phyloP scores from a whole-genome alignment of 92 coral and sea anemone species.

The Meandrina meandrites region DNA sequence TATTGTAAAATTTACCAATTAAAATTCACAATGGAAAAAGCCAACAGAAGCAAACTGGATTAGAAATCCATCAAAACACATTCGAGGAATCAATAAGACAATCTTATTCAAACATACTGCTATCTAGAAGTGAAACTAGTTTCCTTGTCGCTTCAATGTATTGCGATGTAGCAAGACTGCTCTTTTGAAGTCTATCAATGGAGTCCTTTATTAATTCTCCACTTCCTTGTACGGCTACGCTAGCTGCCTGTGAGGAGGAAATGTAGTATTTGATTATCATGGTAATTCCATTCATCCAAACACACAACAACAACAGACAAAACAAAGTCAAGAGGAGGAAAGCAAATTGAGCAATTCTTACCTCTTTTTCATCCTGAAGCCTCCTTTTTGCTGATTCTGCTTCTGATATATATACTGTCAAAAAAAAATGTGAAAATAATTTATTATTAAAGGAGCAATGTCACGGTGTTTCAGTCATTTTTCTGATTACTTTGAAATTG shows the following conservation, averaged over 20 bases:
- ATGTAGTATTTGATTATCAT: not conserved
- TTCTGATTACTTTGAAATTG: no score
- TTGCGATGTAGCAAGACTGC: conserved; percentile 36
- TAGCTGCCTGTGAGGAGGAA: not conserved
- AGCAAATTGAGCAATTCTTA: not conserved
- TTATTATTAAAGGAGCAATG: no score
- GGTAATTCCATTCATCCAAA: not conserved
- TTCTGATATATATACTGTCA: conserved; percentile 48
- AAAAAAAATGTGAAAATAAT: not conserved
- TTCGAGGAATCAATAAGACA: not conserved
- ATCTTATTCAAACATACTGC: conserved; percentile 11
- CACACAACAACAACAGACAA: not conserved
- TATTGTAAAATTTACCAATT: no score
- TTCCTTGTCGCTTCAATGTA: conserved; percentile 37
- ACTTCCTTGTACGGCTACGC: conserved; percentile 15
- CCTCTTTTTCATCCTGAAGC: conserved; percentile 46
- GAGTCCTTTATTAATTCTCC: conserved; percentile 34
- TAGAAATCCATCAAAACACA: not conserved
- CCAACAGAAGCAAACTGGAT: not conserved
- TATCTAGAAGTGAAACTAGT: conserved; percentile 18
- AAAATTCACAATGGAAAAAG: not conserved
- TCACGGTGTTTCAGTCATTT: no score
- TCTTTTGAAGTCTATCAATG: conserved; percentile 30
- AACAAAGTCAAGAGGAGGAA: not conserved
- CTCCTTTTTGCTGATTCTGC: conserved; percentile 51